Evolutionary conservation across 2,888 invertebrate species (phyloP), one percentile per base, ranked within the genome.

Genomic region (Temnothorax ravouxi): DNA sequence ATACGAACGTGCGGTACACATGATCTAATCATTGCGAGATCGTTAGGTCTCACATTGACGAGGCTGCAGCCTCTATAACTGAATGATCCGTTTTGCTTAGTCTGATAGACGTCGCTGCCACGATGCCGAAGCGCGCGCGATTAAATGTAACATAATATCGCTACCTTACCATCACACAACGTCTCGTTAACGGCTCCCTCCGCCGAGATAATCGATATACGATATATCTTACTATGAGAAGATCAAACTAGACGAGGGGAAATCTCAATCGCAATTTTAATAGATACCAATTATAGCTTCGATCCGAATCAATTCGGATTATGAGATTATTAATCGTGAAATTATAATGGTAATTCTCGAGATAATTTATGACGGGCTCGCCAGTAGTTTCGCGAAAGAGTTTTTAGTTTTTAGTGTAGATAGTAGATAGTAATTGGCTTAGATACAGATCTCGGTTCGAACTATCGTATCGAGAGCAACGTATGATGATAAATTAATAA

Each of bases 111-210:
- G 84, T 59, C 81, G 69, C n/a, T 29, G 50, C 80, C 52, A 38
- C 59, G n/a, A 25, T 47, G 66, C 34, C 50, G 54, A 64, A 44
- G 47, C 82, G 83, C 67, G 47, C 82, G 80, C 67, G 44, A 80
- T 81, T 86, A 88, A 88, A 88, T 85, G 89, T 89, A 88, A 89
- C 86, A 83, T 86, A 86, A 89, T 88, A 84, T 86, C 84, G 81
- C 84, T 81, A 75, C 83, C 87, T 83, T 84, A 84, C 50, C 79
- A 69, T 84, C 80, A 69, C 29, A 34, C 84, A 85, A 71, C 84
- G 84, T 86, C 82, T 89, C 89, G 84, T 88, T 89, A 89, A 86
- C 84, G 82, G 81, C 52, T 18, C 47, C 18, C 2, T 79, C 83
- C 62, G 50, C 15, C 44, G 76, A 44, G 80, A 77, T 85, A 87